Base-by-base conservation (phyloP, 2,888 invertebrate genomes). In the Sarcophaga rosellei region DNA sequence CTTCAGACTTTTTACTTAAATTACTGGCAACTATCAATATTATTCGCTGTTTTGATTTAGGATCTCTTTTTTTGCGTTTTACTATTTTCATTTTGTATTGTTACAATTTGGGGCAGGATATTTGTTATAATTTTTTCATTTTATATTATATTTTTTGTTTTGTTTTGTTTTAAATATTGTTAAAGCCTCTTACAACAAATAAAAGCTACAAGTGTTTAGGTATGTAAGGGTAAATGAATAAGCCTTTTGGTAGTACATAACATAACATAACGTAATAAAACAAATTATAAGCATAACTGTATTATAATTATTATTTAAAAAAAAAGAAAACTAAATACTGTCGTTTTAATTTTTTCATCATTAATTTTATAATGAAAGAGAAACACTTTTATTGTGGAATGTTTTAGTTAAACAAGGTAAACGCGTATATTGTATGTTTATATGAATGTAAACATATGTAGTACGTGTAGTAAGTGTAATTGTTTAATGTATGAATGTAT, bases 181-280 rank as follows among this genome's bases (percentile, higher is more conserved):
- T 82, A 47, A 84, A 84, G 84, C 84, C 84, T 84, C 84, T 84
- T 74, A 70, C 65, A 84, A 76, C 59, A 80, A 80, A 84, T 75
- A 80, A 80, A 70, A 84, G 47, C 12, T 53, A 53, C 63, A 80
- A 72, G 66, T 77, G 57, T 61, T 15, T 80, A 73, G 47, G 75
- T 70, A 80, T 53, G 53, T 80, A 84, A 77, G 1, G 21, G 61
- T 66, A 72, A 47, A 66, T 72, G 25, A 25, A 59, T 57, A 70
- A 76, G 69, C 35, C 21, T 74, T 25, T 57, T 17, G 57, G 8
- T 35, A 35, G 61, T 20, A 57, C 44, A 53, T 68, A 77, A 20
- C 25, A 68, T 65, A 80, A 57, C 25, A 74, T 63, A 66, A 66
- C 20, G 59, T 65, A 47, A 75, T 53, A 69, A 69, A 75, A 74